phyloP scores from a whole-genome alignment of 2,113 vertebrate genomes.

The Pycnonotus jocosus region DNA sequence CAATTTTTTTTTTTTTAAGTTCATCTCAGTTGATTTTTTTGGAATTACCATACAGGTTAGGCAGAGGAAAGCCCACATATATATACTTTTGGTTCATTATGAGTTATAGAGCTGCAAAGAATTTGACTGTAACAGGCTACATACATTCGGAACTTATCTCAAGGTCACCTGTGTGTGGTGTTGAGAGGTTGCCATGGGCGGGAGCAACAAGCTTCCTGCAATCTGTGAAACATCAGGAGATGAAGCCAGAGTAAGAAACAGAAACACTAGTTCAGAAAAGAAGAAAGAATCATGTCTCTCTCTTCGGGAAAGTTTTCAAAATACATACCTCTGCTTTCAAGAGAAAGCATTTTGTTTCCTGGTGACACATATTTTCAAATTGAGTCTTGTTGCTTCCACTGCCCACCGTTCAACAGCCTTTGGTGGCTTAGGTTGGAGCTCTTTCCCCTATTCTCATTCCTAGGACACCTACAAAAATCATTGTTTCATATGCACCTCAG shows the following conservation, averaged over 20 bases:
- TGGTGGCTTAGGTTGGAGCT: background rate
- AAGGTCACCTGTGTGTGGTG: background rate
- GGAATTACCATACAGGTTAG: background rate
- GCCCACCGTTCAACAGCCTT: background rate
- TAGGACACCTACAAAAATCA: background rate
- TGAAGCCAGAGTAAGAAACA: background rate
- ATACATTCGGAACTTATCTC: background rate
- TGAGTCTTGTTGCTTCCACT: fast-evolving
- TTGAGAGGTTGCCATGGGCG: background rate
- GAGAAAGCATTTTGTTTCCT: background rate
- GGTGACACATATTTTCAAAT: background rate
- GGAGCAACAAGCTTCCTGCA: background rate
- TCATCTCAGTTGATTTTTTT: background rate
- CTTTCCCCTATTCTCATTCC: background rate
- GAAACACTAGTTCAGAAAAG: background rate
- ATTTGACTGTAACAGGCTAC: background rate
- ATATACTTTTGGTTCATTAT: background rate
- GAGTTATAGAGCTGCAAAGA: background rate
- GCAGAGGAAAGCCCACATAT: background rate
- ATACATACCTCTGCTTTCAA: background rate
- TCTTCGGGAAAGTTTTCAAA: background rate
- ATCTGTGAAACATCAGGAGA: background rate
- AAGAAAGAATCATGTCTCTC: background rate
- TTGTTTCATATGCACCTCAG: background rate
- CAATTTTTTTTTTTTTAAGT: background rate